A percentile compares a stretch with the other conserved stretches of the same genome.
Conservation (phyloP, 92 coral and sea anemone species). For the Epizoanthus illoricatus region DNA sequence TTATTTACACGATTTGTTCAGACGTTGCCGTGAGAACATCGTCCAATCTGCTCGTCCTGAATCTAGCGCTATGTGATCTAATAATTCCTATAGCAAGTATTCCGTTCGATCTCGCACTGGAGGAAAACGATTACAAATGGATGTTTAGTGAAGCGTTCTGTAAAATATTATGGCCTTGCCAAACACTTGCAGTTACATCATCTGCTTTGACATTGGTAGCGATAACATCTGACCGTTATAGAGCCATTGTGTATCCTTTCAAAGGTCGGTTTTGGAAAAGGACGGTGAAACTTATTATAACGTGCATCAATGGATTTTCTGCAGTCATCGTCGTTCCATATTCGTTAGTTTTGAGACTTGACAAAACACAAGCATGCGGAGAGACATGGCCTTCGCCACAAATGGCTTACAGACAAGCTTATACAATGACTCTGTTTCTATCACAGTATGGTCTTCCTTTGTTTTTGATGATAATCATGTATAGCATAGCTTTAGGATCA, state of each 20-base stretch:
- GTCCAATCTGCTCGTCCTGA: slow-evolving; percentile 65
- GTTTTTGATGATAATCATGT: slow-evolving; percentile 53
- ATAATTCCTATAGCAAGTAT: slow-evolving; percentile 73
- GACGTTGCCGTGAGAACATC: slow-evolving; percentile 54
- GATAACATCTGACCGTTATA: slow-evolving; percentile 72
- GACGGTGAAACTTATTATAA: slow-evolving; percentile 34
- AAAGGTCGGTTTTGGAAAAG: slow-evolving; percentile 51
- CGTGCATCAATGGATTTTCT: slow-evolving; percentile 46
- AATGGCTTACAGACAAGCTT: slow-evolving; percentile 56
- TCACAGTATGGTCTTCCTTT: slow-evolving; percentile 76
- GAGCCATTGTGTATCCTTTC: slow-evolving; percentile 77
- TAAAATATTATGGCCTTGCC: slow-evolving; percentile 72
- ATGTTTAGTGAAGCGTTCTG: slow-evolving; percentile 63
- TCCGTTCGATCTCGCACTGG: slow-evolving; percentile 75
- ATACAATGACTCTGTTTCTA: slow-evolving; percentile 65
- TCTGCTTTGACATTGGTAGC: slow-evolving; percentile 64
- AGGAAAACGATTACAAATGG: slow-evolving; percentile 59
- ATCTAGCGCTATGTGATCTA: slow-evolving; percentile 78
- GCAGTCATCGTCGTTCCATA: slow-evolving; percentile 62
- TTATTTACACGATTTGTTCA: slow-evolving; percentile 54
- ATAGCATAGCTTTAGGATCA: slow-evolving; percentile 55
- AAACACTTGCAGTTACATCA: slow-evolving; percentile 68
- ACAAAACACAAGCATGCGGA: slow-evolving; percentile 46
- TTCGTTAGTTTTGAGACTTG: slow-evolving; percentile 52
- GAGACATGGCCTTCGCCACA: slow-evolving; percentile 73